Percentiles rank a stretch among this genome's conserved stretches.
Evolutionary conservation across 2,113 vertebrate species (phyloP).

Genomic region (Oryzias celebensis): DNA sequence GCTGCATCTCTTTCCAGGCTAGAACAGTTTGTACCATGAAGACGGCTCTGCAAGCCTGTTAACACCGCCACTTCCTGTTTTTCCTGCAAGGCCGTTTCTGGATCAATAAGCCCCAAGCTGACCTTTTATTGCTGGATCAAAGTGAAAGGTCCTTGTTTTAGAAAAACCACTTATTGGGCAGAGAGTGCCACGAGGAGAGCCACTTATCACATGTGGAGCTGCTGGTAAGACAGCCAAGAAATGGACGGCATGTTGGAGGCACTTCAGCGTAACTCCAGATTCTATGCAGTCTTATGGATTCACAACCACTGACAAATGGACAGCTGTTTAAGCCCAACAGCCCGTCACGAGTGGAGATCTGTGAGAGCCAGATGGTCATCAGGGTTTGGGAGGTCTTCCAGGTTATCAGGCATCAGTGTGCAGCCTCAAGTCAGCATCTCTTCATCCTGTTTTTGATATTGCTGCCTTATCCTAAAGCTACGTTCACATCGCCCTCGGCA

Average conservation of each 20-base stretch:
- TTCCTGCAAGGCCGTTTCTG: slow-evolving; percentile 31
- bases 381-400: slow-evolving; percentile 34
- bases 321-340: slow-evolving; percentile 17
- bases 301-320: slow-evolving; percentile 3
- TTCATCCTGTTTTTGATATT: slow-evolving; percentile 5
- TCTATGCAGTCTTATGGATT: slow-evolving; percentile 21
- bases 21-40: background rate
- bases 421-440: slow-evolving; percentile 18
- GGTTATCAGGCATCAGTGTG: slow-evolving; percentile 34
- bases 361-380: slow-evolving; percentile 49
- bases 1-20: background rate
- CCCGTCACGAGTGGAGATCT: slow-evolving; percentile 5
- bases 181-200: slow-evolving; percentile 30
- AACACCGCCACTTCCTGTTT: slow-evolving; percentile 23
- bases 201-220: slow-evolving; percentile 44
- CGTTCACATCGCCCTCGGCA: background rate
- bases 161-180: slow-evolving; percentile 45
- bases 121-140: slow-evolving; percentile 40
- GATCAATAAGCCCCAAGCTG: slow-evolving; percentile 64
- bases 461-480: background rate
- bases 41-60: slow-evolving; percentile 20
- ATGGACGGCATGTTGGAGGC: slow-evolving; percentile 37
- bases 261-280: slow-evolving; percentile 17
- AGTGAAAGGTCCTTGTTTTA: slow-evolving; percentile 28
- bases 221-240: slow-evolving; percentile 45